Evolutionary conservation across 2,888 invertebrate genomes (phyloP), one percentile per base, ranked within the genome.

Genomic region (Eretmocerus hayati): DNA sequence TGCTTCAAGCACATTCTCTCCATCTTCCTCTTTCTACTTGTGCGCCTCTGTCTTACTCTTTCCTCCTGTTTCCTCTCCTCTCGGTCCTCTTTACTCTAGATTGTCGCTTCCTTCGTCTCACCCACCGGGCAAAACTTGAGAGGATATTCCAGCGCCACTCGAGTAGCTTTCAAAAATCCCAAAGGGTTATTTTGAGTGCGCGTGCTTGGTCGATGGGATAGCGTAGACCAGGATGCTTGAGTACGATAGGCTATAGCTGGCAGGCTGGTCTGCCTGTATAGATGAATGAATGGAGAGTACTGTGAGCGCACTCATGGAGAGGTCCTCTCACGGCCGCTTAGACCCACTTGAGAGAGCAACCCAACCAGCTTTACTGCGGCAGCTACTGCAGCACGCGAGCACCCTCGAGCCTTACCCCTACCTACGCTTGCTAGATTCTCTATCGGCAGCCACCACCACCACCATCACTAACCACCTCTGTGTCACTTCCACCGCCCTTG

Each of bases 271-370:
- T 42, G 49, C 40, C 50, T 60, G 53, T 58, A 57, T 64, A 55
- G 62, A 61, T 65, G 61, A 64, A 59, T 65, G 61, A 62, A 59
- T 64, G 60, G 58, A 64, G 65, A 64, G 65, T 68, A 70, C 70
- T 68, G 69, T 70, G 66, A 67, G 70, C 66, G 54, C 66, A 68
- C 65, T 65, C 67, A 66, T 70, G 70, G 70, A 70, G 70, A 70
- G 70, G 69, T 67, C 70, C 70, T 70, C 69, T 70, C 69, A 69
- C 70, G 63, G 65, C 70, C 70, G 70, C 70, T 70, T 71, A 70
- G 67, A 70, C 65, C 70, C 70, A 71, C 70, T 70, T 68, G 65
- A 69, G 65, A 60, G 62, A n/a, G n/a, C n/a, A n/a, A n/a, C n/a
- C n/a, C n/a, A n/a, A n/a, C n/a, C n/a, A n/a, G n/a, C n/a, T n/a